phyloP scores from a whole-genome alignment of 2,888 invertebrate genomes.

The Belgica antarctica region DNA sequence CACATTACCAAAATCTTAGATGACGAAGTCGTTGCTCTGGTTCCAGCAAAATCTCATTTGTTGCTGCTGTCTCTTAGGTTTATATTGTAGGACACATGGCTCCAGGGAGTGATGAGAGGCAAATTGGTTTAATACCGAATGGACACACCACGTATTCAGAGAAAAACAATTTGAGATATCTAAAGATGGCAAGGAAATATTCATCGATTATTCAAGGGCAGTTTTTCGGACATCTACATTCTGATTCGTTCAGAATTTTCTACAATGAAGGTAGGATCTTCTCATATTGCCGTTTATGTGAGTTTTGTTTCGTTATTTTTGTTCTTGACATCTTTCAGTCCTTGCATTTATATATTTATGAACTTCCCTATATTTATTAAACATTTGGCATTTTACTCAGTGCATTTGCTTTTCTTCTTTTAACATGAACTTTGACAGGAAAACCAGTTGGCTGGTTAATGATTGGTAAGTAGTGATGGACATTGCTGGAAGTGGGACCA shows the following conservation, averaged over 20 bases:
- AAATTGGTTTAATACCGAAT: constrained; percentile 64
- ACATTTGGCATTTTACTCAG: not conserved
- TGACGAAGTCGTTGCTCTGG: constrained; percentile 13
- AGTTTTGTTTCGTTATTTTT: not conserved
- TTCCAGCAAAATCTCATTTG: not conserved
- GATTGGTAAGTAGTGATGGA: too few relatives aligned
- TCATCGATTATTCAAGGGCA: constrained; percentile 83
- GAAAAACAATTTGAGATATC: constrained; percentile 73
- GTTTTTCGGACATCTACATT: constrained; percentile 90
- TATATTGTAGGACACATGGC: constrained; percentile 88
- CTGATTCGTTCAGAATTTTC: constrained; percentile 84
- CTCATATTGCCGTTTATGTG: constrained; percentile 2
- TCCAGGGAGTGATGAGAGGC: constrained; percentile 81
- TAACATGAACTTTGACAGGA: constrained; percentile 57
- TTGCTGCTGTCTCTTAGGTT: constrained; percentile 62
- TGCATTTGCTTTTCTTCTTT: not conserved
- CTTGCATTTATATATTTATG: not conserved
- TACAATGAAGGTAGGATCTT: constrained; percentile 70
- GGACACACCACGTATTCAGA: constrained; percentile 64
- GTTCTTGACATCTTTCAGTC: not conserved
- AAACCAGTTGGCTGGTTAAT: constrained; percentile 83
- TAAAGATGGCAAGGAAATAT: constrained; percentile 71
- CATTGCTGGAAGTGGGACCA: too few relatives aligned
- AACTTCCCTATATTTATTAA: not conserved
- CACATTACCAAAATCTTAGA: not conserved